These are phyloP conservation scores for Haemorhous mexicanus DNA, from an alignment of 2,113 vertebrate genomes.

Conservation along the genomic window DNA sequence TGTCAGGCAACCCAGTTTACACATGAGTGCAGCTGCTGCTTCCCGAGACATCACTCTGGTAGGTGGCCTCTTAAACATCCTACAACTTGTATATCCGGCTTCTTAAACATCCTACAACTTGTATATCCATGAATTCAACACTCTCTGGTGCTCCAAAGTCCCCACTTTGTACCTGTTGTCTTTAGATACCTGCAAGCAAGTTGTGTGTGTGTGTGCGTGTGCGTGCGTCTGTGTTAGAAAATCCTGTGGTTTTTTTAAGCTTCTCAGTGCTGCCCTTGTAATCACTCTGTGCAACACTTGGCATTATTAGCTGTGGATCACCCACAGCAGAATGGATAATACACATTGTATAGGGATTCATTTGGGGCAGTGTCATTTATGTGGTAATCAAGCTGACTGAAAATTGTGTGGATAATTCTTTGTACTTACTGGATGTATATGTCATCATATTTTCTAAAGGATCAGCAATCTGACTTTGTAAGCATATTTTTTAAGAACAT, in stretches of 20 bases:
- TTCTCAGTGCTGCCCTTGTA: not conserved
- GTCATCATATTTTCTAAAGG: not conserved
- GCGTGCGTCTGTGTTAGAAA: not conserved
- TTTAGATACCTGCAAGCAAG: not conserved
- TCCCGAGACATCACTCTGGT: slow-evolving; percentile 98
- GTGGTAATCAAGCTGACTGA: not conserved
- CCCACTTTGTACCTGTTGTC: not conserved
- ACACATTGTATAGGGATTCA: not conserved
- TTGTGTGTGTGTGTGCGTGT: rapidly evolving
- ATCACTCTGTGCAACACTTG: not conserved
- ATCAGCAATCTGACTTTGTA: not conserved
- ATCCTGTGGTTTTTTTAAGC: not conserved
- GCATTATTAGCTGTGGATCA: not conserved
- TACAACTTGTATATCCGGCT: not conserved
- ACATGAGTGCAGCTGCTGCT: slow-evolving; percentile 96
- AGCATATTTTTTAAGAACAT: not conserved
- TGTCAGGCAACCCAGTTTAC: slow-evolving; percentile 93
- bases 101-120: not conserved
- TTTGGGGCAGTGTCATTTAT: not conserved
- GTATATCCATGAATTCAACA: not conserved
- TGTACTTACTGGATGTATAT: not conserved
- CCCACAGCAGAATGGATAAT: not conserved
- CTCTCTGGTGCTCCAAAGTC: not conserved
- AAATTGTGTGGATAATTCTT: not conserved
- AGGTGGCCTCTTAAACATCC: slow-evolving; percentile 40